Conservation (phyloP, 2,113 vertebrate species). For the Chloropsis cyanopogon region DNA sequence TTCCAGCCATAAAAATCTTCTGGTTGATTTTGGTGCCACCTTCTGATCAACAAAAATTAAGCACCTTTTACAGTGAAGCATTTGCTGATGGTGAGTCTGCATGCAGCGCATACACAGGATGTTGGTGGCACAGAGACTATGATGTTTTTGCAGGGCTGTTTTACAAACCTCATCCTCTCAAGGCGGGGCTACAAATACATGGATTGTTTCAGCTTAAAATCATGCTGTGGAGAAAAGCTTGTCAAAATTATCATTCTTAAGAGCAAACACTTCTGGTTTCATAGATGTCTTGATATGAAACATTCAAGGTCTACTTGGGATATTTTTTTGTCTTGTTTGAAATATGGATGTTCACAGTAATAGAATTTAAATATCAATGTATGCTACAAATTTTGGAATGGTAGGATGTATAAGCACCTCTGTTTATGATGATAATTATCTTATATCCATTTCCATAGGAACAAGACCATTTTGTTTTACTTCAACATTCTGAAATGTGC, state of each 20-base stretch:
- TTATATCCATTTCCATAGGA: constrained; percentile 75
- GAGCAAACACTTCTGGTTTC: neutral
- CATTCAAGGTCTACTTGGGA: neutral
- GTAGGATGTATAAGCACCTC: neutral
- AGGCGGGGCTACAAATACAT: neutral
- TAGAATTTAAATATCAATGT: neutral
- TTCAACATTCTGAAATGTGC: constrained; percentile 94
- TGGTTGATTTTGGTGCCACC: constrained; percentile 69
- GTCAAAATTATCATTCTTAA: neutral
- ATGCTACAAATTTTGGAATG: neutral
- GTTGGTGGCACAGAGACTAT: neutral
- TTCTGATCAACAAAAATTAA: constrained; percentile 58
- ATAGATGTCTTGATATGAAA: neutral
- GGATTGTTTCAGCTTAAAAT: neutral
- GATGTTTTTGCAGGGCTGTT: neutral
- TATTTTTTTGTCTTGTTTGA: neutral
- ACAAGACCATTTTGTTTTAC: constrained; percentile 95
- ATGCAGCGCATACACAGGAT: neutral
- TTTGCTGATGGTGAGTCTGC: neutral
- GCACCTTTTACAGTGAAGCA: neutral
- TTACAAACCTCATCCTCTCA: neutral
- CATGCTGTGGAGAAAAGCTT: neutral
- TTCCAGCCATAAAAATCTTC: neutral
- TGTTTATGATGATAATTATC: neutral
- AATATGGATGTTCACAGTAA: neutral